These are phyloP conservation scores for Drosophila melanogaster DNA, from an alignment of 1,140 invertebrate species.

Conservation along the genomic window DNA sequence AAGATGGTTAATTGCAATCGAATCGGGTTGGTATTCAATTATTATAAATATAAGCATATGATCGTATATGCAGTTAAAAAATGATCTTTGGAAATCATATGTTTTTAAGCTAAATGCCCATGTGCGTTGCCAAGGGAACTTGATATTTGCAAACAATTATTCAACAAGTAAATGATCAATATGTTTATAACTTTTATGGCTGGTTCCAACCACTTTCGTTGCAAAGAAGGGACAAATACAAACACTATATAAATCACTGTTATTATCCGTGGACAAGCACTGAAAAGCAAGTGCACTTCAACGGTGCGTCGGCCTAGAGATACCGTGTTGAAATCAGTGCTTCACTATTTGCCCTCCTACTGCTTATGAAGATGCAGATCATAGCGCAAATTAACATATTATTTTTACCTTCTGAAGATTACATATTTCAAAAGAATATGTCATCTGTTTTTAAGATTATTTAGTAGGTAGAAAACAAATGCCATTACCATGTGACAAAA, in stretches of 20 bases:
- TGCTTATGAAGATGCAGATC: no score
- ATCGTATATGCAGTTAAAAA: background rate
- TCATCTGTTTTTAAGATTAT: background rate
- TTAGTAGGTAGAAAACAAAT: background rate
- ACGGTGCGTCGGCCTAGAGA: background rate
- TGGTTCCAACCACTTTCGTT: constrained; percentile 4
- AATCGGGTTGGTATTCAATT: no score
- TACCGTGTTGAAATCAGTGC: background rate
- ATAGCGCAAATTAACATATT: no score
- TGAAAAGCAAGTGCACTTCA: background rate
- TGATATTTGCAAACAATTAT: constrained; percentile 1
- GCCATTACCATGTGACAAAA: background rate
- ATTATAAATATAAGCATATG: background rate
- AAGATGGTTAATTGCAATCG: no score
- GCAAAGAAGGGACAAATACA: constrained; percentile 4
- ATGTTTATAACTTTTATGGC: background rate
- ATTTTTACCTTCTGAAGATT: no score
- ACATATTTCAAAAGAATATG: no score
- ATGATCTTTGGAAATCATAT: no score
- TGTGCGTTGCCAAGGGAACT: constrained; percentile 4
- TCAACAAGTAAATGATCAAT: constrained; percentile 1
- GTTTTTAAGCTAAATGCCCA: background rate
- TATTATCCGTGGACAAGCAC: constrained; percentile 17
- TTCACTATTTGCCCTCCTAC: no score
- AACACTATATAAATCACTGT: constrained; percentile 15